Base-by-base conservation (phyloP, 1,140 invertebrate genomes). In the Lordiphosa mommai region DNA sequence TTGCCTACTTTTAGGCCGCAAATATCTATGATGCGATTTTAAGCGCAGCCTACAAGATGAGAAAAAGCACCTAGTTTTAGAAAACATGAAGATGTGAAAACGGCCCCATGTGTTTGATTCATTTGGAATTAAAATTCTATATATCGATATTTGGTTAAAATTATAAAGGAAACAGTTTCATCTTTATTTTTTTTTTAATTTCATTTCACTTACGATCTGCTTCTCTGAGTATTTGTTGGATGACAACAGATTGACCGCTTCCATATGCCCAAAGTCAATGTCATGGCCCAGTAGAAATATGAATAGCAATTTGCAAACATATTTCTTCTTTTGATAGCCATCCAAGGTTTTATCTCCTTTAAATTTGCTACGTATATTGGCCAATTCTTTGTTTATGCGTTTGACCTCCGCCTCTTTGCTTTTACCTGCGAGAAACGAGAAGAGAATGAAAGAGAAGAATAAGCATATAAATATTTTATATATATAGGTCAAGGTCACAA, bases 161-260 rank as follows among this genome's bases (percentile, higher is more conserved):
- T n/a, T n/a, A n/a, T n/a, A n/a, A n/a, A n/a, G n/a, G n/a, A n/a
- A n/a, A n/a, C n/a, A n/a, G n/a, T n/a, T 23, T 23, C 20, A 20
- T 4, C 17, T 20, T 2, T 0, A 4, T 5, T 7, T 7, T 27
- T 27, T 23, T 23, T 27, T 6, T 27, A 7, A 27, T 27, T 27
- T 27, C 7, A 27, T 27, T 7, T 7, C 40, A 93, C 95, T 93
- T 93, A 98, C 98, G 91, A 99, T 99, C 93, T 99, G 99, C 92
- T 99, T 99, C 90, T 99, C 99, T 33, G 98, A 99, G 91, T 99
- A 99, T 92, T 99, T 99, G 89, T 99, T 99, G 27, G 98, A 99
- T 66, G 97, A 99, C n/a, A 99, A 92, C 40, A 99, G 91, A 91
- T 99, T 99, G 71, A 99, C 99, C 43, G 99, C 99, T 91, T 99